Conservation (phyloP, 2,113 vertebrate genomes). For the Marmota flaviventris region DNA sequence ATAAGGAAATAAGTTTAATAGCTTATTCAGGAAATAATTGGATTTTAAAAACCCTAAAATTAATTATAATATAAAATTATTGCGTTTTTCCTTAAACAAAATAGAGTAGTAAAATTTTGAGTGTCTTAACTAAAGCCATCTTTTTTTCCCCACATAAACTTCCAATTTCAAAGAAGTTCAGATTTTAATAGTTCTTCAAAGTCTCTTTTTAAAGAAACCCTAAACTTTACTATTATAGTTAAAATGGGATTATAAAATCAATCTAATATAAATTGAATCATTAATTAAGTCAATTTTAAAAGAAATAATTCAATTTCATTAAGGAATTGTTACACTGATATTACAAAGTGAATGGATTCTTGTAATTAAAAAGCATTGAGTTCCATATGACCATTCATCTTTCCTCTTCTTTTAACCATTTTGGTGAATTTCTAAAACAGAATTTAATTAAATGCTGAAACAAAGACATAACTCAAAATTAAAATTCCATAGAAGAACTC, state of each 20-base stretch:
- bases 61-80: constrained; percentile 82
- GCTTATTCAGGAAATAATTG: constrained; percentile 82
- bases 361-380: constrained; percentile 86
- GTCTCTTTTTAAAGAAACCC: constrained; percentile 78
- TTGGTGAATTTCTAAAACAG: constrained; percentile 82
- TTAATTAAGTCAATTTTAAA: constrained; percentile 88
- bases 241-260: constrained; percentile 86
- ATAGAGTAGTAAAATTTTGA: constrained; percentile 82
- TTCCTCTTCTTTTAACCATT: constrained; percentile 77
- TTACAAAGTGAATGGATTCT: constrained; percentile 77
- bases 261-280: constrained; percentile 84
- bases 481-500: constrained; percentile 61
- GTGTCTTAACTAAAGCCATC: constrained; percentile 74
- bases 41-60: constrained; percentile 79
- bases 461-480: constrained; percentile 79
- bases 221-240: constrained; percentile 81
- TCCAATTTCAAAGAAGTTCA: constrained; percentile 79
- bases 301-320: constrained; percentile 85
- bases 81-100: constrained; percentile 78
- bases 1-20: constrained; percentile 78
- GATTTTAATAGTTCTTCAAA: constrained; percentile 83
- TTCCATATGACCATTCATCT: constrained; percentile 82
- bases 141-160: constrained; percentile 74
- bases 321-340: constrained; percentile 77
- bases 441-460: constrained; percentile 86